These are phyloP conservation scores for Troides aeacus DNA, from an alignment of 2,888 invertebrate genomes.

Conservation along the genomic window DNA sequence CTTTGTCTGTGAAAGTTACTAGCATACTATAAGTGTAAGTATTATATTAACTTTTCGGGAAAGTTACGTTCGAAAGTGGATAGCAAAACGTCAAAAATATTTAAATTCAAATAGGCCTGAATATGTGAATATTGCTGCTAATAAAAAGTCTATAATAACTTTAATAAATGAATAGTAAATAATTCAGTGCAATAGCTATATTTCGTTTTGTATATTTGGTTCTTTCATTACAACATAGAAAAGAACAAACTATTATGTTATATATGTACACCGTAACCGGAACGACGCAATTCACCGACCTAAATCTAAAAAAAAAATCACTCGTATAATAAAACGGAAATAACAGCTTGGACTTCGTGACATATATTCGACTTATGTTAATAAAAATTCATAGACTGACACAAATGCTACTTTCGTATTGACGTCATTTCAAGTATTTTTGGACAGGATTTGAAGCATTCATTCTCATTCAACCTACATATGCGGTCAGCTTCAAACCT, in stretches of 20 bases:
- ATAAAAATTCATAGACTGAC: constrained; percentile 26
- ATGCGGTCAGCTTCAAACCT: background rate
- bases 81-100: too few species aligned
- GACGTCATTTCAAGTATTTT: constrained; percentile 22
- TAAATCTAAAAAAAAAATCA: constrained; percentile 8
- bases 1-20: too few species aligned
- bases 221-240: too few species aligned
- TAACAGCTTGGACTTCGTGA: constrained; percentile 23
- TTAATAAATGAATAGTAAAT: background rate
- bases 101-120: too few species aligned
- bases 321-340: constrained; percentile 21
- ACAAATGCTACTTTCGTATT: constrained; percentile 16
- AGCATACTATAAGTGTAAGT: too few species aligned
- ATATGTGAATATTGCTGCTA: background rate
- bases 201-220: too few species aligned
- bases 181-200: too few species aligned
- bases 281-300: constrained; percentile 1
- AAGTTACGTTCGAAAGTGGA: too few species aligned
- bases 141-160: background rate
- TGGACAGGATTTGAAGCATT: background rate
- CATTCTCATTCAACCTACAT: background rate
- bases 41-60: too few species aligned
- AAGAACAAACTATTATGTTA: background rate
- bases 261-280: background rate
- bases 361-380: constrained; percentile 19